phyloP scores from a whole-genome alignment of 2,888 invertebrate genomes.

The Plemyria rubiginata region DNA sequence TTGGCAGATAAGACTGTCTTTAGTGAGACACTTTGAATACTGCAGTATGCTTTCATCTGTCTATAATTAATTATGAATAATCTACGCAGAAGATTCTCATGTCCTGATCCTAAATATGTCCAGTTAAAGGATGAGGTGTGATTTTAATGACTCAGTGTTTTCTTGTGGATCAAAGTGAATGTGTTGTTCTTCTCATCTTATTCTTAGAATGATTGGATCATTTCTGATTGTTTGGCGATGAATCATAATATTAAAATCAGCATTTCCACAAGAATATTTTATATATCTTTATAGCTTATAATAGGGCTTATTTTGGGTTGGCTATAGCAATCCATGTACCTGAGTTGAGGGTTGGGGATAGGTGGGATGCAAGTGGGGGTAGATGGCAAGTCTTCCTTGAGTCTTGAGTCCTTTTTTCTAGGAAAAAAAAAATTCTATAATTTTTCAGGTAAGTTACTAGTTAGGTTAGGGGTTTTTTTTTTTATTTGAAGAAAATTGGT shows the following conservation, averaged over 20 bases:
- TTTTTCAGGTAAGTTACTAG: too few relatives aligned
- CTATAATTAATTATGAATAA: slow-evolving; percentile 51
- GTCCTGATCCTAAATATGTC: slow-evolving; percentile 59
- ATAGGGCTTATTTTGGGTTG: too few relatives aligned
- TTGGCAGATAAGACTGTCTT: slow-evolving; percentile 50
- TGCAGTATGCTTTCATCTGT: slow-evolving; percentile 42
- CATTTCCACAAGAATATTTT: background rate
- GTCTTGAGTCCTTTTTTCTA: too few relatives aligned
- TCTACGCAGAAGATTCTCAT: slow-evolving; percentile 55
- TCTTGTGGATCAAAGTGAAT: slow-evolving; percentile 30
- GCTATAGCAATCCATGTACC: too few relatives aligned
- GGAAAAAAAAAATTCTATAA: too few relatives aligned
- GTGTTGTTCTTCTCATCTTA: slow-evolving; percentile 11
- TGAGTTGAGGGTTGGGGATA: too few relatives aligned
- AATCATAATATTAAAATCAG: slow-evolving; percentile 16
- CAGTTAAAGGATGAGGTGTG: slow-evolving; percentile 58
- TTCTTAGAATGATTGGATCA: slow-evolving; percentile 14
- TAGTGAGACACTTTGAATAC: slow-evolving; percentile 37
- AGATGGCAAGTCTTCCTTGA: too few relatives aligned
- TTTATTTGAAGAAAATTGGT: too few relatives aligned
- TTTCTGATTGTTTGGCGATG: slow-evolving; percentile 7
- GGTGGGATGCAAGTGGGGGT: too few relatives aligned
- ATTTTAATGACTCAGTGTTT: slow-evolving; percentile 28
- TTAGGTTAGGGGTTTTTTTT: too few relatives aligned
- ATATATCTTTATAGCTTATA: background rate